Evolutionary conservation across 2,888 invertebrate genomes (phyloP), one percentile per base, ranked within the genome.

Genomic region (Mesorhabditis sp.): DNA sequence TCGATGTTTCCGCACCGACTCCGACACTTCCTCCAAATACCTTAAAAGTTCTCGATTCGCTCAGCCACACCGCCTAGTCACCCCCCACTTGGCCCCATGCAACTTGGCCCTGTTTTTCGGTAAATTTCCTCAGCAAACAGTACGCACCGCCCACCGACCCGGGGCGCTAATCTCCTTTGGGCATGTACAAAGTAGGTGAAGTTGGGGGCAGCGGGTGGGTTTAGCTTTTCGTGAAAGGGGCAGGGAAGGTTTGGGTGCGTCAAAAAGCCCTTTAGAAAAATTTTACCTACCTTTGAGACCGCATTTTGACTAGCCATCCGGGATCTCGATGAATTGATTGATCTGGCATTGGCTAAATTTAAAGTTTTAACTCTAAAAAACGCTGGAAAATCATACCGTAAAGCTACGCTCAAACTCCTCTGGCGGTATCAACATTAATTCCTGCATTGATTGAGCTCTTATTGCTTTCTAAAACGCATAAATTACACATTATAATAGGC

Each of bases 241-340:
- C 28, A 28, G 28, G 28, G 28, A 28, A 28, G 28, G 28, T 62
- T 68, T 69, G 13, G 63, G 42, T 6, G 72, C 72, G n/a, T 74
- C 71, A 28, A 28, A 28, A 28, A 28, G 28, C 28, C 28, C 28
- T 28, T 28, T 28, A 28, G 28, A 28, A 28, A 28, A 50, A 50
- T 13, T 77, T 72, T 7, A 81, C 66, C 64, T 78, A 80, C 15
- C 77, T 70, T 68, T 80, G 74, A 62, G 73, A 77, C 7, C 81
- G 72, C 74, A 78, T 73, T 66, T 73, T 75, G n/a, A 81, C 77
- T 44, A 81, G 66, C 74, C 78, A 78, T 45, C 80, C 81, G 43
- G 76, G 73, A 61, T 81, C 80, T 13, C 72, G 72, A 15, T 70
- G 69, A 2, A 73, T 70, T 28, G 72, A 71, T 41, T 75, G 74